Percentiles rank a stretch among this genome's conserved stretches.
phyloP scores from a whole-genome alignment of 2,797 vertebrate genomes.

The Alectoris magna region DNA sequence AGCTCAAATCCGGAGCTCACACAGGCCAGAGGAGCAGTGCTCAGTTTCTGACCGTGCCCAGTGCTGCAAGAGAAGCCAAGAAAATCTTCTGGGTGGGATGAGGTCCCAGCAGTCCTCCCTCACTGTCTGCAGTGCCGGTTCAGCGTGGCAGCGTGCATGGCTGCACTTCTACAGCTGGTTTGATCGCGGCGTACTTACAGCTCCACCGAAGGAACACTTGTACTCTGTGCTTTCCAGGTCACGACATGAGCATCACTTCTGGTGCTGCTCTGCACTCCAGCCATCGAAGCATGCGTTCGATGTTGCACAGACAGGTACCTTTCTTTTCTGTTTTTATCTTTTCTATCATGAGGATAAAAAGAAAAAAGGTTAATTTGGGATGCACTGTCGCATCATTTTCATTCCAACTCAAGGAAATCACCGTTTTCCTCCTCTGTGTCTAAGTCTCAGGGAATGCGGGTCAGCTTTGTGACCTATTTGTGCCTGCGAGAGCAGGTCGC shows the following conservation, averaged over 20 bases:
- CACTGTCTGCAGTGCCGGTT: background rate
- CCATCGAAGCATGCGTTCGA: accelerated
- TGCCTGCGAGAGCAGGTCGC: background rate
- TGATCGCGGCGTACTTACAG: background rate
- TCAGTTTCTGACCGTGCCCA: accelerated
- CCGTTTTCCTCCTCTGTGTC: background rate
- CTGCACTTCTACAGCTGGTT: background rate
- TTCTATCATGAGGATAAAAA: background rate
- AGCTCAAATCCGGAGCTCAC: background rate
- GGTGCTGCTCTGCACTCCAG: background rate
- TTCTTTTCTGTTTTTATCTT: background rate
- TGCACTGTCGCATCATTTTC: background rate
- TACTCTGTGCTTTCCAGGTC: background rate
- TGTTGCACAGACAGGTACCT: background rate
- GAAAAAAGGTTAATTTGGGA: background rate
- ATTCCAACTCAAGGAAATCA: background rate
- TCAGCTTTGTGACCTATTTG: background rate
- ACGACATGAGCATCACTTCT: background rate
- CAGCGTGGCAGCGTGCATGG: background rate
- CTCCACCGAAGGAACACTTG: background rate
- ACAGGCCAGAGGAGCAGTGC: background rate
- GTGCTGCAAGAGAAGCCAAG: background rate
- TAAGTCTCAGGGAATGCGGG: background rate
- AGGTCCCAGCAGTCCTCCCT: background rate
- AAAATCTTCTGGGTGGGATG: background rate